phyloP scores from a whole-genome alignment of 37 sponge, comb jelly and placozoan genomes.

The Cliona cf. orientalis region DNA sequence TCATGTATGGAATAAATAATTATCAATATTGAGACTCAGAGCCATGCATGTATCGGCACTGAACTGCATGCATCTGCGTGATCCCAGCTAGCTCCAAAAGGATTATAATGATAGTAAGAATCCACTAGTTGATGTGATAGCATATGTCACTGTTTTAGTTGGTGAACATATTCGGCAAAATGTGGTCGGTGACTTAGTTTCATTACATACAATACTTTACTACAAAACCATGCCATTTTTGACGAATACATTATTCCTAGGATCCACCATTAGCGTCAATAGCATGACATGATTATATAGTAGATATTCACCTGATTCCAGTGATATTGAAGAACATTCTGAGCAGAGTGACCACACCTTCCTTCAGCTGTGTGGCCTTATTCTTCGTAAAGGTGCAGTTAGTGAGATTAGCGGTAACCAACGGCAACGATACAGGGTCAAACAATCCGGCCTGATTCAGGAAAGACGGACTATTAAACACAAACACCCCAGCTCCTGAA shows the following conservation, averaged over 20 bases:
- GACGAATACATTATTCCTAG: neutral
- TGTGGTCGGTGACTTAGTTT: neutral
- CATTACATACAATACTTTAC: too few species aligned
- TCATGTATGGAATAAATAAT: too few species aligned
- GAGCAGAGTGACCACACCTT: conserved; percentile 58
- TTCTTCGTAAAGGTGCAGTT: conserved; percentile 34
- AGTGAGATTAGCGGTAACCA: conserved; percentile 19
- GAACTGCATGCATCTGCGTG: too few species aligned
- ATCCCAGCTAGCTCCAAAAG: too few species aligned
- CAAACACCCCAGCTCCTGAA: conserved; percentile 51
- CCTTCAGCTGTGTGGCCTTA: neutral
- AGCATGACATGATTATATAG: neutral
- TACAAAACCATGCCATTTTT: neutral
- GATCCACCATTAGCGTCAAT: neutral
- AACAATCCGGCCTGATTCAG: neutral
- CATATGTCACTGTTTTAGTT: too few species aligned
- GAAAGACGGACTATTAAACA: conserved; percentile 62
- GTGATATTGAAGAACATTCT: conserved; percentile 38
- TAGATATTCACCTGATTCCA: conserved; percentile 50
- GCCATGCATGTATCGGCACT: too few species aligned
- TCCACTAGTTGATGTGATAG: too few species aligned
- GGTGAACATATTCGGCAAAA: neutral
- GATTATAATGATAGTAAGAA: too few species aligned
- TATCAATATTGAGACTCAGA: too few species aligned
- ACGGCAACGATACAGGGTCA: conserved; percentile 10